These are phyloP conservation scores for Choreutis nemorana DNA, from an alignment of 2,888 invertebrate genomes.

Conservation along the genomic window DNA sequence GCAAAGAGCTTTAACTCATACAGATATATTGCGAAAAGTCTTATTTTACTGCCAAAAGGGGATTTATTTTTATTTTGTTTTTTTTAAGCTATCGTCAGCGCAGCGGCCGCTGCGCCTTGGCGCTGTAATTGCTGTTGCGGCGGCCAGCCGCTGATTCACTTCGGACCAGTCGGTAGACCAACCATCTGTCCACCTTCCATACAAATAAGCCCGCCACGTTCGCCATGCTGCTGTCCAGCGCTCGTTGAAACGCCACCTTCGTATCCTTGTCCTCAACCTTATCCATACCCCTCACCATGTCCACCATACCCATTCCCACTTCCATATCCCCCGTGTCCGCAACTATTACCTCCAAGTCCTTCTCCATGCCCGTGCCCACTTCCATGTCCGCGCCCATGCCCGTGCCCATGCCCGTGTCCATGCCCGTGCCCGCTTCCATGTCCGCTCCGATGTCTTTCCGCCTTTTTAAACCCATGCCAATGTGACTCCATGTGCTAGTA, in stretches of 20 bases:
- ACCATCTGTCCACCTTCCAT: slow-evolving; percentile 24
- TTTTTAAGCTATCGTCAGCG: slow-evolving; percentile 25
- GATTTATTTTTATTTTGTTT: not conserved
- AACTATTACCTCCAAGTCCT: not conserved
- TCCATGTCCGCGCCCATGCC: slow-evolving; percentile 7
- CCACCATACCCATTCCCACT: slow-evolving; percentile 7
- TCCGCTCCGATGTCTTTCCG: too few species aligned
- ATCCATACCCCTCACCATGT: slow-evolving; percentile 11
- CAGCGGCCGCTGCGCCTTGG: slow-evolving; percentile 32
- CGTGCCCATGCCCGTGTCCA: slow-evolving; percentile 6
- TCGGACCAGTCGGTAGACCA: slow-evolving; percentile 22
- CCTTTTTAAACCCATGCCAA: too few species aligned
- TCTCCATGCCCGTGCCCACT: slow-evolving; percentile 9
- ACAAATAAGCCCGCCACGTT: slow-evolving; percentile 15
- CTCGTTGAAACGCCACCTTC: slow-evolving; percentile 24
- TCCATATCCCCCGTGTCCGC: slow-evolving; percentile 10
- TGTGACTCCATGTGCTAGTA: too few species aligned
- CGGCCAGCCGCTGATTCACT: slow-evolving; percentile 28
- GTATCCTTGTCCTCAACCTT: slow-evolving; percentile 5
- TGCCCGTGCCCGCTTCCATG: slow-evolving; percentile 7
- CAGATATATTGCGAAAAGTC: too few species aligned
- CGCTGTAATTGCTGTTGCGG: slow-evolving; percentile 25
- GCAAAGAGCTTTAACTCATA: too few species aligned
- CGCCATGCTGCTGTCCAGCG: slow-evolving; percentile 27
- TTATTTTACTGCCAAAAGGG: too few species aligned